Base-by-base conservation (phyloP, 2,888 invertebrate species). In the Epirrita christyi region DNA sequence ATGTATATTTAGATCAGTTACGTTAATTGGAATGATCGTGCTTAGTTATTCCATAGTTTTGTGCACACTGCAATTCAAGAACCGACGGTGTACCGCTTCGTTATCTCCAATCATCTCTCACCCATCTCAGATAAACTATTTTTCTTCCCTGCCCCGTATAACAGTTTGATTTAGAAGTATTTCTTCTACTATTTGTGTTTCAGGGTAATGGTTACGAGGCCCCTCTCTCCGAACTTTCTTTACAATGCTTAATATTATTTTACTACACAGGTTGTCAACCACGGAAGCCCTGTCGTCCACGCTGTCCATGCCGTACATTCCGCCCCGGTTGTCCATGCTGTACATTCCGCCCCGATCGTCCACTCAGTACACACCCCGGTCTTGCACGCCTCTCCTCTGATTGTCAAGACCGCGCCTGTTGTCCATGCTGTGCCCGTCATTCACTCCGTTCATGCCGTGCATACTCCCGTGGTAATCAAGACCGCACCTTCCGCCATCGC, bases 401-500 rank as follows among this genome's bases (percentile, higher is more conserved):
- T 85, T 51, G 52, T 63, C 62, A 80, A 63, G 29, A 42, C 55
- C 34, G 78, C 83, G 0, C 89, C 88, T 0, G 81, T 86, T 14
- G 71, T 78, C 43, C 82, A 81, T 59, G 71, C 81, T 15, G 73
- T 84, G 52, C 79, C 80, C 13, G 76, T 81, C 27, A 85, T 87
- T 10, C 72, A 78, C 0, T 72, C 76, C 7, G 65, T 76, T 14
- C 75, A 75, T 52, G 61, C 78, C 5, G 71, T 74, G n/a, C 87
- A 59, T 9, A 83, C 83, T 43, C 86, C 88, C 10, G 66, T 86
- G 2, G 69, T 86, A 10, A 71, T 88, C 29, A 81, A 85, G 81
- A 92, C 93, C 54, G 91, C 91, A 41, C 85, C 87, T 2, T 66
- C 76, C 0, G 87, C 81, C 36, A 70, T 85, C 44, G 78, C 85